Percentiles rank a stretch among this genome's conserved stretches.
Conservation (phyloP, 2,888 invertebrate species). For the Antheraea assamensis region DNA sequence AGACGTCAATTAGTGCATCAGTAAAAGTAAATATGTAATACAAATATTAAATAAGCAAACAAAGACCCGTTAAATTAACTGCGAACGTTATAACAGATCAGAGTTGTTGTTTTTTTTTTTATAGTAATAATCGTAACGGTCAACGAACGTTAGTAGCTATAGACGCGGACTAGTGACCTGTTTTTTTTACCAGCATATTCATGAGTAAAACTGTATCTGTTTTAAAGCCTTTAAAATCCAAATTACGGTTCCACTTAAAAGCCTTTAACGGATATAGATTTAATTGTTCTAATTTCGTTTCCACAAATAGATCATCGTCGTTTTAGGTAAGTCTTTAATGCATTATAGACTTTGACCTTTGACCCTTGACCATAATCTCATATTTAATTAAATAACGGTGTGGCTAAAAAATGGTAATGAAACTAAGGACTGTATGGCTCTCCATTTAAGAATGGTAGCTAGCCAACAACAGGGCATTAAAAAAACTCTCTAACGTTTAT, state of each 20-base stretch:
- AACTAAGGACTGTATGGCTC: too few relatives aligned
- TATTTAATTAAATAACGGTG: too few relatives aligned
- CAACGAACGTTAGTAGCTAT: slow-evolving; percentile 14
- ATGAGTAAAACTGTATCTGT: neutral
- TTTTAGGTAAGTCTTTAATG: too few relatives aligned
- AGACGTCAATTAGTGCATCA: neutral
- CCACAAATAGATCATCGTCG: too few relatives aligned
- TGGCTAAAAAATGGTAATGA: too few relatives aligned
- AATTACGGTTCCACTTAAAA: neutral
- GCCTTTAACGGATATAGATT: neutral
- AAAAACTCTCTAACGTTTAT: too few relatives aligned
- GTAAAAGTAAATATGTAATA: slow-evolving; percentile 13
- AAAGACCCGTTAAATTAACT: slow-evolving; percentile 18
- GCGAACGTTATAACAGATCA: neutral
- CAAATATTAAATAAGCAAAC: slow-evolving; percentile 20
- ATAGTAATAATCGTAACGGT: slow-evolving; percentile 13
- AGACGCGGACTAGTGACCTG: neutral
- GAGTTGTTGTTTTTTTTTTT: slow-evolving; percentile 11
- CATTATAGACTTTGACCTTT: too few relatives aligned
- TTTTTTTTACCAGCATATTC: neutral
- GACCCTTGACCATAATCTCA: too few relatives aligned
- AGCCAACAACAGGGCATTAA: too few relatives aligned
- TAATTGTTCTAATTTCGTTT: neutral
- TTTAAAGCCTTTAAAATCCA: neutral
- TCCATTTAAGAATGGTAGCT: too few relatives aligned